A percentile compares a stretch with the other conserved stretches of the same genome.
Conservation (phyloP, 92 coral and sea anemone genomes). For the Epizoanthus fatuus region DNA sequence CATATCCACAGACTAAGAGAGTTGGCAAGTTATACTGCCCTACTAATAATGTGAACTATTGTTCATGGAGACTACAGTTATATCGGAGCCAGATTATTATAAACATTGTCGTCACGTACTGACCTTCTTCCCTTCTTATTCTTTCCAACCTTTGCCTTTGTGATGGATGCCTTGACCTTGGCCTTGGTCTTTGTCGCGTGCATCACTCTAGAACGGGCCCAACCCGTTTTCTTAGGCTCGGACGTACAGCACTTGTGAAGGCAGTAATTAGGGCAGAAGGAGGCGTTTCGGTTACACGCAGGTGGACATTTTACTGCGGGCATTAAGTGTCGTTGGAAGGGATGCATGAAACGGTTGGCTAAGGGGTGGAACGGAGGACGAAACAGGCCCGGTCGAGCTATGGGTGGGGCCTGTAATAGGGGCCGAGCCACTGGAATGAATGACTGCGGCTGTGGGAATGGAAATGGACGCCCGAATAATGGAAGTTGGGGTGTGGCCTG, state of each 20-base stretch:
- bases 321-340: constrained; percentile 12
- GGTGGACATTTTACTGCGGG: constrained; percentile 6
- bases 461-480: constrained; percentile 16
- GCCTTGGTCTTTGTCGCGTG: constrained; percentile 5
- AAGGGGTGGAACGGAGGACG: constrained; percentile 1
- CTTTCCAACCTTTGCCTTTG: not conserved
- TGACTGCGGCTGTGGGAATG: constrained; percentile 24
- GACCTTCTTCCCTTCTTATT: constrained; percentile 8
- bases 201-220: not conserved
- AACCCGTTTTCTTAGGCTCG: not conserved
- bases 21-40: no score
- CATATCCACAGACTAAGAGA: no score
- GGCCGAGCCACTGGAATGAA: constrained; percentile 17
- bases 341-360: not conserved
- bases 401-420: not conserved
- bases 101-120: not conserved
- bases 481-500: constrained; percentile 9
- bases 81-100: not conserved
- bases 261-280: constrained; percentile 81
- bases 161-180: not conserved
- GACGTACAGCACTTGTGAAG: constrained; percentile 66
- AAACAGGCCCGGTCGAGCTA: not conserved
- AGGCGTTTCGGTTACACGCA: not conserved
- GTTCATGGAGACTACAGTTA: not conserved
- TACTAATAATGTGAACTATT: not conserved